Evolutionary conservation across 1,140 invertebrate genomes (phyloP), one percentile per base, ranked within the genome.

Genomic region (Ceratoteleas bidentatus): DNA sequence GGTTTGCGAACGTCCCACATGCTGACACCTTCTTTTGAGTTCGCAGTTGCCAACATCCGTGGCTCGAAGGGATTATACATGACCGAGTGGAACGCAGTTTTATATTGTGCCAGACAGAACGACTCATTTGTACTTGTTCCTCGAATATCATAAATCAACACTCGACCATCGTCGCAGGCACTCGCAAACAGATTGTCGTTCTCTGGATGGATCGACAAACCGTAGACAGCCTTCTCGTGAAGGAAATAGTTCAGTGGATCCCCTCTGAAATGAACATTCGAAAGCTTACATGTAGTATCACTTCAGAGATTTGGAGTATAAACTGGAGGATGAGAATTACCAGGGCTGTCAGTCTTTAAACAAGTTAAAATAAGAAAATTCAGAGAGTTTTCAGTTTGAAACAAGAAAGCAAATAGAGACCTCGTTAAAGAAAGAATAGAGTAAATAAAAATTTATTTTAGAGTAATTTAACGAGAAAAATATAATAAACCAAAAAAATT

Each of bases 1-100:
- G 96, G 96, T 85, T 95, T 95, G 6, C 97, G 91, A 24, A 97
- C 91, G 88, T 99, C 98, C 96, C 97, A 98, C 10, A 98, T 92
- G 11, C 94, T 95, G 45, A 97, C 94, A 2, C 97, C 98, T 85
- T 98, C 96, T 79, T 96, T 95, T 4, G 96, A 95, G 92, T 98
- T 98, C 1, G 97, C 97, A 10, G 97, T 97, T 4, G 95, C 96
- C 33, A 99, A 86, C 72, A 97, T 93, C 85, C 95, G 92, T 0
- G 96, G 93, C 83, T 98, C 96, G 11, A 93, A 88, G 0, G 97
- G 97, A 91, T 98, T 97, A 88, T 96, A 98, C 93, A 96, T 96
- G 6, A 98, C 97, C 9, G 96, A 96, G 91, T 98, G 97, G 92
- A 98, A 98, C 14, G 96, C 93, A 45, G 94, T 93, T 60, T 92